Evolutionary conservation across 1,140 invertebrate species (phyloP).

Genomic region (Globodera ellingtonae): DNA sequence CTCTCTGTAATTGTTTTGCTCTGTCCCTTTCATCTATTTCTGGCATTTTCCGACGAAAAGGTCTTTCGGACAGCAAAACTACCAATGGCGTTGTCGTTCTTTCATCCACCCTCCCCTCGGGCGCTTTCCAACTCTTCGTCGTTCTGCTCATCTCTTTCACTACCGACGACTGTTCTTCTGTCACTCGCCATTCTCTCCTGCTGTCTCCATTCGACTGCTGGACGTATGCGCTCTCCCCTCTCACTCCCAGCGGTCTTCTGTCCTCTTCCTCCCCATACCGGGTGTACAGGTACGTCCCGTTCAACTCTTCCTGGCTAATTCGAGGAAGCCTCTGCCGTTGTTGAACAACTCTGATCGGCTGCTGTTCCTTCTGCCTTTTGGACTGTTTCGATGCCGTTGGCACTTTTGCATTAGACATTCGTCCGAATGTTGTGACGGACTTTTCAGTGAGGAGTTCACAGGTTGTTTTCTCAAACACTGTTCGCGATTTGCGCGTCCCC

Average conservation of each 20-base stretch:
- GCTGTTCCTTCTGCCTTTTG: background rate
- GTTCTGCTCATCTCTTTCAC: constrained; percentile 11
- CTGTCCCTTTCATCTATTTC: constrained; percentile 15
- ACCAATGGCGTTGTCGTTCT: background rate
- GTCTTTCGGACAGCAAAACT: background rate
- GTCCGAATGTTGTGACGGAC: constrained; percentile 28
- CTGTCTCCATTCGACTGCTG: background rate
- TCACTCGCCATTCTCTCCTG: background rate
- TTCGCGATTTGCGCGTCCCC: constrained; percentile 30
- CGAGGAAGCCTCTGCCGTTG: constrained; percentile 17
- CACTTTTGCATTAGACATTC: background rate
- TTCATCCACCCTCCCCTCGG: background rate
- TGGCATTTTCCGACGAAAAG: constrained; percentile 10
- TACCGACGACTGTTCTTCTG: background rate
- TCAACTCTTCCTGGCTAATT: constrained; percentile 1
- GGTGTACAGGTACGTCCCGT: constrained; percentile 32
- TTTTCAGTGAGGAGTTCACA: constrained; percentile 36
- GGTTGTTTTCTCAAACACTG: constrained; percentile 45
- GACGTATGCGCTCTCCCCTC: background rate
- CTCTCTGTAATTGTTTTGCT: background rate
- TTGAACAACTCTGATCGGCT: constrained; percentile 10
- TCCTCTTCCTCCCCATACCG: constrained; percentile 42
- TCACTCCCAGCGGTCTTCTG: constrained; percentile 3
- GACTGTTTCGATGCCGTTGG: background rate
- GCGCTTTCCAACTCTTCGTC: background rate